Evolutionary conservation across 2,797 vertebrate genomes (phyloP).

Genomic region (Kryptolebias ocellatus): DNA sequence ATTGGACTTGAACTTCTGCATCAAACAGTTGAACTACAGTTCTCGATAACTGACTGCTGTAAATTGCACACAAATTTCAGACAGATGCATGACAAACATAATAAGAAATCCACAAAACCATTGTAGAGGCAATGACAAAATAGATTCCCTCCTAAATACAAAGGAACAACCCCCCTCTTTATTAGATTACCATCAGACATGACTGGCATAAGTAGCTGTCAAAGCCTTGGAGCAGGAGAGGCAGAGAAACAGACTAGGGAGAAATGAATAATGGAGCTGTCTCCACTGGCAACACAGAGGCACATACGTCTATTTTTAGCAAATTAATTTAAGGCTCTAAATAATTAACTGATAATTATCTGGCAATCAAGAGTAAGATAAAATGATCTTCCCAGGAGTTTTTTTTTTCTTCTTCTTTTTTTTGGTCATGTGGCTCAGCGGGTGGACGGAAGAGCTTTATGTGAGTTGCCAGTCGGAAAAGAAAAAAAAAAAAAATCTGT

Average conservation of each 20-base stretch:
- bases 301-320: slow-evolving; percentile 83
- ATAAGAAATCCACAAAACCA: slow-evolving; percentile 35
- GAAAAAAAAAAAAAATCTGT: slow-evolving; percentile 16
- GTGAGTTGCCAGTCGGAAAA: slow-evolving; percentile 60
- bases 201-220: slow-evolving; percentile 67
- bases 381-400: slow-evolving; percentile 78
- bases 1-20: not conserved
- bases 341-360: slow-evolving; percentile 90
- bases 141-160: slow-evolving; percentile 44
- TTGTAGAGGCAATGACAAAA: slow-evolving; percentile 33
- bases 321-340: slow-evolving; percentile 87
- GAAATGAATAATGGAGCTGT: slow-evolving; percentile 75
- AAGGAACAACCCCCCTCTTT: slow-evolving; percentile 53
- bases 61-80: slow-evolving; percentile 12
- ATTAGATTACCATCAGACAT: slow-evolving; percentile 71
- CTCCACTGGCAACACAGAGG: slow-evolving; percentile 75
- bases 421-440: slow-evolving; percentile 63
- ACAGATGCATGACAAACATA: slow-evolving; percentile 15
- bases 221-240: slow-evolving; percentile 27
- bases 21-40: too few species aligned
- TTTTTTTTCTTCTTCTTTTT: slow-evolving; percentile 52
- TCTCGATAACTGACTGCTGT: slow-evolving; percentile 1
- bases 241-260: slow-evolving; percentile 30
- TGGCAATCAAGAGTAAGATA: slow-evolving; percentile 85
- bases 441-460: slow-evolving; percentile 52